Evolutionary conservation across 1,140 invertebrate genomes (phyloP), one percentile per base, ranked within the genome.

Genomic region (Whitmania pigra): DNA sequence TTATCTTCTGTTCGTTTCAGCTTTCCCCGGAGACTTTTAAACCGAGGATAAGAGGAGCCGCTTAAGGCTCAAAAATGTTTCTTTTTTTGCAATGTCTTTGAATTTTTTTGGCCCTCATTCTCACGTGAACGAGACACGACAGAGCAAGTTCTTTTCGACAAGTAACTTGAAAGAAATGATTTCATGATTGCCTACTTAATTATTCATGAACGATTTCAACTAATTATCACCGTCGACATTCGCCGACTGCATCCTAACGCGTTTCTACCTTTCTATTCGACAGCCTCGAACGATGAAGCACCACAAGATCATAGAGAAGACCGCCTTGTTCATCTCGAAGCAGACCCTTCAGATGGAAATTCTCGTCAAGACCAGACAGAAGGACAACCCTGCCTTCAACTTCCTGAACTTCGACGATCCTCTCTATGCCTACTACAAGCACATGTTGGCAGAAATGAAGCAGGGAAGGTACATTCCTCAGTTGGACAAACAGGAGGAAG

Each of bases 311-410:
- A 97, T 99, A 78, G 92, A 95, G 79, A 97, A 94, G 83, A 99
- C 96, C 0, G 94, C 95, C 0, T 83, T 88, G 68, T 98, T 98
- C 83, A 92, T 99, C 74, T 89, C 90, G 73, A 85, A 87, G 60
- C 94, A 98, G 81, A 95, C 94, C 0, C 85, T 88, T 43, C 96
- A 99, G 84, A 97, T 98, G 94, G 95, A 99, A 84, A 96, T 99
- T 71, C 85, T 98, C 0, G 88, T 99, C 71, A 97, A 97, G 84
- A 91, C 93, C 13, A 98, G 97, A 82, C 96, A 99, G 81, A 86
- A 90, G 0, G 88, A 89, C 76, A 99, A 98, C 84, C 85, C 88
- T 2, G 91, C 94, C 82, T 99, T 99, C 84, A 85, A 89, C 68
- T 99, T 99, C 82, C 85, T 99, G 25, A 89, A 90, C 55, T 91